Evolutionary conservation across 2,888 invertebrate species (phyloP).

Genomic region (Leucophora obtusa): DNA sequence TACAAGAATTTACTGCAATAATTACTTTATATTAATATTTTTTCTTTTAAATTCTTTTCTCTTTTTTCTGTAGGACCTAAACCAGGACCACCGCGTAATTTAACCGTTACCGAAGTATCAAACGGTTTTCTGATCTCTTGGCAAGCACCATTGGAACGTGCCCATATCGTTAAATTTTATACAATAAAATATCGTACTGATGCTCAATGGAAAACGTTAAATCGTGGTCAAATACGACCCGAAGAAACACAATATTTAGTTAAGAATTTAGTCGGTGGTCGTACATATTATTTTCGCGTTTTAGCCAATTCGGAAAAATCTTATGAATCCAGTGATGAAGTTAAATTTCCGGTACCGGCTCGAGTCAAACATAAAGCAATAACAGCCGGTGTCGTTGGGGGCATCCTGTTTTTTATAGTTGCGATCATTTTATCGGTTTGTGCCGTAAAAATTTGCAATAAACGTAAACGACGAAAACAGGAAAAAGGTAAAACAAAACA

Average conservation of each 20-base stretch:
- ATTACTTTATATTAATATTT: conserved; percentile 19
- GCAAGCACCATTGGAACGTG: conserved; percentile 90
- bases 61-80: conserved; percentile 85
- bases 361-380: conserved; percentile 96
- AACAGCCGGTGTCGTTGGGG: conserved; percentile 97
- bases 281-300: conserved; percentile 95
- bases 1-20: background rate
- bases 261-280: conserved; percentile 93
- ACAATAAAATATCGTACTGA: conserved; percentile 95
- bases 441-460: conserved; percentile 98
- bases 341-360: conserved; percentile 93
- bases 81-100: conserved; percentile 93
- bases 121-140: conserved; percentile 95
- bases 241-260: conserved; percentile 95
- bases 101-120: conserved; percentile 92
- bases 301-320: conserved; percentile 91
- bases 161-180: conserved; percentile 91
- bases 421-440: conserved; percentile 98
- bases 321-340: conserved; percentile 92
- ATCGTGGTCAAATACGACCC: conserved; percentile 91
- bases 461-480: conserved; percentile 96
- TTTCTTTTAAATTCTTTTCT: background rate
- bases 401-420: conserved; percentile 97
- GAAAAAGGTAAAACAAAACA: conserved; percentile 89
- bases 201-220: conserved; percentile 92